These are phyloP conservation scores for Dendrocincla tyrannina DNA, from an alignment of 2,797 vertebrate species.

Conservation along the genomic window DNA sequence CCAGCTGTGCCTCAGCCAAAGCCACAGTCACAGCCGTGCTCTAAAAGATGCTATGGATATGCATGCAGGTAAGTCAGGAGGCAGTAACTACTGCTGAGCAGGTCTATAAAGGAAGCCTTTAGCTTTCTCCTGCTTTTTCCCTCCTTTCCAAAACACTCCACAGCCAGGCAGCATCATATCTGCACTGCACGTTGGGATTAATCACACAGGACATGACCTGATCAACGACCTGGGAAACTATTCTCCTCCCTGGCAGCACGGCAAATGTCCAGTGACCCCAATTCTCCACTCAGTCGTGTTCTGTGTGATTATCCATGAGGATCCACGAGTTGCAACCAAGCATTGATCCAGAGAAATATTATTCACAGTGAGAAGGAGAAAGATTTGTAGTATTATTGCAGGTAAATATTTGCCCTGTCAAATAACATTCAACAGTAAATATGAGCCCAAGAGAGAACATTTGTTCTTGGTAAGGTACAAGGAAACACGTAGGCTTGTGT, in stretches of 20 bases:
- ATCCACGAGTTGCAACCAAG: conserved; percentile 7
- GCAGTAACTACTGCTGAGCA: background rate
- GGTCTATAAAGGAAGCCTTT: background rate
- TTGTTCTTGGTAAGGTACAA: conserved; percentile 42
- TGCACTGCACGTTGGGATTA: background rate
- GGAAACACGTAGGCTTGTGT: background rate
- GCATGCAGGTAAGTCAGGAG: fast-evolving
- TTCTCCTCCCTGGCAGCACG: conserved; percentile 15
- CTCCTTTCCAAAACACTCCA: background rate
- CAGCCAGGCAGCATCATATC: background rate
- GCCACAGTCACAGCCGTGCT: background rate
- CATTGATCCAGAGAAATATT: conserved; percentile 40
- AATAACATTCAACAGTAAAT: conserved; percentile 57
- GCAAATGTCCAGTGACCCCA: conserved; percentile 53
- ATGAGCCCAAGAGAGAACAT: conserved; percentile 44
- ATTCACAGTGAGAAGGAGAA: conserved; percentile 25
- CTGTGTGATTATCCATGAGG: background rate
- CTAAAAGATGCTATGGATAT: background rate
- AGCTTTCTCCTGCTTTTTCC: background rate
- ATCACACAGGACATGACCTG: background rate
- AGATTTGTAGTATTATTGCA: conserved; percentile 62
- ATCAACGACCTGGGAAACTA: background rate
- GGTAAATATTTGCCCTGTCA: conserved; percentile 71
- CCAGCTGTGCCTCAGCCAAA: background rate
- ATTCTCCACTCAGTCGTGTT: conserved; percentile 16